Evolutionary conservation across 2,888 invertebrate genomes (phyloP), one percentile per base, ranked within the genome.

Genomic region (Ellobium chinense): DNA sequence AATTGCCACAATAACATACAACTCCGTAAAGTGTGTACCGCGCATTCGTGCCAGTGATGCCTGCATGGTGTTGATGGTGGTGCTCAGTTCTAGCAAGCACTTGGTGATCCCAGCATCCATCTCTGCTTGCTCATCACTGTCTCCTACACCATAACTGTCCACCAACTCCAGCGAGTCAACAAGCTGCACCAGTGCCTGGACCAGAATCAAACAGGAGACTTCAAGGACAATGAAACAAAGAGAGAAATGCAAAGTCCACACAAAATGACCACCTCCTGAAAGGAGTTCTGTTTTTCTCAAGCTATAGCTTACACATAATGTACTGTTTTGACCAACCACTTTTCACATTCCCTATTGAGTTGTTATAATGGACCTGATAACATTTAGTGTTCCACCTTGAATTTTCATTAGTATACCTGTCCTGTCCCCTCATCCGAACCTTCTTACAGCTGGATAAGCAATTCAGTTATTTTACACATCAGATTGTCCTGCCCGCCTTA

Each of bases 141-240:
- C 54, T 24, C 12, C 3, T 36, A 24, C 24, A 46, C 56, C 34
- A n/a, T 14, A 36, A n/a, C 14, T 58, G 2, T 36, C 24, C 12
- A 34, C 9, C 3, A n/a, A 70, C 14, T 21, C 18, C 31, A 72
- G 24, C 24, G 58, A 27, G 24, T 72, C 24, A 12, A 72, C n/a
- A 34, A 72, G 36, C 58, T 34, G 29, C 46, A 31, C 56, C 34
- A 70, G 31, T 31, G 69, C 36, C 69, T 70, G 9, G 3, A 29
- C 2, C 5, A 46, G 82, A 31, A 65, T 21, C 70, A 87, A 31
- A 24, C 88, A 66, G 39, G 79, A 78, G 87, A 87, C 80, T 31
- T 83, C 78, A 56, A 31, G 70, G 60, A 62, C 9, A 58, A 62
- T 58, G 37, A 31, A n/a, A 27, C 24, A 36, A 24, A 56, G 12